These are phyloP conservation scores for Adelosebastes latens DNA, from an alignment of 2,797 vertebrate genomes.

Conservation along the genomic window DNA sequence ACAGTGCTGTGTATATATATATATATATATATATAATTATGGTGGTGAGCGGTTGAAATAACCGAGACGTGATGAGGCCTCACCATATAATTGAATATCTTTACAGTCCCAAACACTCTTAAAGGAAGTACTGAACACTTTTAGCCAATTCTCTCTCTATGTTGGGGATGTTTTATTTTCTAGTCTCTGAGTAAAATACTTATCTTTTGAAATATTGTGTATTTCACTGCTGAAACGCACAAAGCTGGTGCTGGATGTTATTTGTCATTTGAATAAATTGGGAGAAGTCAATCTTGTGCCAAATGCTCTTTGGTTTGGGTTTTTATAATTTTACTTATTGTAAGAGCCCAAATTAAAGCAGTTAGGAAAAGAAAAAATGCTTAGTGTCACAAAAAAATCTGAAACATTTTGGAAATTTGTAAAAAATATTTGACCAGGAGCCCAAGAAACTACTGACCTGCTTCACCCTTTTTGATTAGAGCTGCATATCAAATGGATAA, in stretches of 20 bases:
- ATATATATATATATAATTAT: constrained; percentile 20
- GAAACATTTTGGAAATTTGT: neutral
- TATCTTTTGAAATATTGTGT: constrained; percentile 39
- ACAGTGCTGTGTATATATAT: constrained; percentile 47
- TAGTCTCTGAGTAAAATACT: constrained; percentile 21
- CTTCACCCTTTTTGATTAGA: neutral
- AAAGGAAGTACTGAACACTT: neutral
- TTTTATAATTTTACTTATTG: neutral
- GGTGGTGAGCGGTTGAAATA: constrained; percentile 8
- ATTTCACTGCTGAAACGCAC: constrained; percentile 72
- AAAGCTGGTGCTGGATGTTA: constrained; percentile 61
- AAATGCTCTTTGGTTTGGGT: constrained; percentile 22
- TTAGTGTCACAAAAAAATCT: neutral
- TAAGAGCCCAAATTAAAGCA: neutral
- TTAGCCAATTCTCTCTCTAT: constrained; percentile 42
- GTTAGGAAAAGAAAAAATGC: neutral
- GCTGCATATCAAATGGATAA: neutral
- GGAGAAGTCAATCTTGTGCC: constrained; percentile 49
- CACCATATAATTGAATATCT: constrained; percentile 13
- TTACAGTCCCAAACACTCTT: constrained; percentile 15
- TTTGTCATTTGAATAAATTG: constrained; percentile 72
- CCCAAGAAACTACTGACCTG: neutral
- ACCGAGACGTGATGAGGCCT: constrained; percentile 2
- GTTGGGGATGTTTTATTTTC: constrained; percentile 40
- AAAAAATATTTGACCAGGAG: neutral